Conservation (phyloP, 2,797 vertebrate genomes). For the Lepilemur septentrionalis region DNA sequence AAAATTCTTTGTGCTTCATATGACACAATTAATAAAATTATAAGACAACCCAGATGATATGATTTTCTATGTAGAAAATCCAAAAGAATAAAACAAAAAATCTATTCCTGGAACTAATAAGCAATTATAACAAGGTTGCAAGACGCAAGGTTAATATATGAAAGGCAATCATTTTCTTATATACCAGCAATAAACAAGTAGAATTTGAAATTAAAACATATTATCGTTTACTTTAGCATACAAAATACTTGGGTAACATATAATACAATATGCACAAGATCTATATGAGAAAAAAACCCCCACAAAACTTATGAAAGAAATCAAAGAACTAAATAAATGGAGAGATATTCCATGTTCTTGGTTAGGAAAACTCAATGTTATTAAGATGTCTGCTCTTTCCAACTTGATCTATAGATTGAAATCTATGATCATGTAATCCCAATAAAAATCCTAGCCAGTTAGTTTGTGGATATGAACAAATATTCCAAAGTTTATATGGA, state of each 20-base stretch:
- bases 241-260: neutral
- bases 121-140: neutral
- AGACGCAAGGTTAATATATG: neutral
- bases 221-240: neutral
- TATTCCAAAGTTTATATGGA: neutral
- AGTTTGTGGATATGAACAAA: neutral
- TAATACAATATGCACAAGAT: neutral
- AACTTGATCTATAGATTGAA: neutral
- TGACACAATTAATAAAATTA: neutral
- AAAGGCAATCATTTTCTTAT: neutral
- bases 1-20: neutral
- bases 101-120: neutral
- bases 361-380: neutral
- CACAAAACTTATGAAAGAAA: neutral
- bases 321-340: neutral
- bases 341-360: neutral
- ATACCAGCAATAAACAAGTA: neutral
- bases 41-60: neutral
- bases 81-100: neutral
- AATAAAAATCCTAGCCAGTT: neutral
- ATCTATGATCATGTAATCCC: neutral
- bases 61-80: neutral
- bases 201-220: neutral
- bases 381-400: neutral
- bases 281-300: neutral